Base-by-base conservation (phyloP, 2,888 invertebrate species). In the Ypsolopha sequella region DNA sequence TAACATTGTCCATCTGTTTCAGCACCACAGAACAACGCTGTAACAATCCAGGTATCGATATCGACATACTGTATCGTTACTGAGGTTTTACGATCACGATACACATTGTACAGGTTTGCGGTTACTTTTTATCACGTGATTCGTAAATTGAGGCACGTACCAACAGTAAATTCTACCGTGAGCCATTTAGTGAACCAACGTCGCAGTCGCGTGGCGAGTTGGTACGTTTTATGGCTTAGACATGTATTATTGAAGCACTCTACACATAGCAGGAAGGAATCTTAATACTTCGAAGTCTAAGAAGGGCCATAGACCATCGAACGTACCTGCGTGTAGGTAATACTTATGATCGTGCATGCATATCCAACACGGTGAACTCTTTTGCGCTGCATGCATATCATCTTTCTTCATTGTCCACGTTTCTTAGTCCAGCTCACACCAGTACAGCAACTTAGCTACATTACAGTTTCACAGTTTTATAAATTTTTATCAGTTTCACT, bases 91-190 rank as follows among this genome's bases (percentile, higher is more conserved):
- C 48, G 9, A 38, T 14, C 36, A 11, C 33, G 48, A 48, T 65
- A 63, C 62, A 67, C 64, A 68, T 67, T 68, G 66, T 66, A 63
- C 35, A 64, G 61, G 63, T 24, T 63, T 65, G 67, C 61, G 70
- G 73, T 70, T 62, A 61, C 63, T 68, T 76, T 71, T 76, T 78
- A 76, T 73, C 77, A 78, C 74, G 72, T 75, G 72, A 70, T 76
- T 75, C 64, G 65, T 63, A 72, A 75, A 78, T 76, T 72, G 73
- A 61, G 69, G 70, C 80, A 80, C 79, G 79, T 78, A 68, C 71
- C 65, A 64, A 65, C 69, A 73, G 65, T 77, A 78, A 78, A 77
- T 80, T 73, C 68, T 70, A 66, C 66, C 66, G 68, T 68, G 66
- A 69, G 73, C 81, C 77, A 82, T 81, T 80, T 77, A 80, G 77